Evolutionary conservation across 2,797 vertebrate genomes (phyloP), one percentile per base, ranked within the genome.

Genomic region (Danio albolineatus): DNA sequence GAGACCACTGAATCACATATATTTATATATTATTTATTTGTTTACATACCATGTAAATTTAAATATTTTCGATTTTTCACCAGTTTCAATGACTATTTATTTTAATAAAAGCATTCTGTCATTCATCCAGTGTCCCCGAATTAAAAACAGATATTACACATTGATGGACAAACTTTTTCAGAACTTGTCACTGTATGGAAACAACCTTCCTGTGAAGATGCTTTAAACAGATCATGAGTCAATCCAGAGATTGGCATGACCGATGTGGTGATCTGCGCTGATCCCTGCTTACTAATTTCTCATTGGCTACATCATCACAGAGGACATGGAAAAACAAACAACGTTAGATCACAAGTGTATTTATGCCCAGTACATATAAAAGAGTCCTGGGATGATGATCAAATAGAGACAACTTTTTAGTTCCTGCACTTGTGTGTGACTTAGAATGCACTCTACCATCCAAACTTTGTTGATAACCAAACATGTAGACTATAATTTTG

Each of bases 171-270:
- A 14, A 44, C 48, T 12, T 90, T 82, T 87, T 82, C 84, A 85
- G 69, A 67, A 38, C 73, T 16, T 83, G 85, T 91, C 89, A 89
- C 89, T 82, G 73, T 82, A 80, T 85, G 87, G 83, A 84, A 78
- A 82, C 19, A 80, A 79, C 77, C 81, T 73, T 78, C 82, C 69
- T 78, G 81, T 89, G 82, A 86, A 46, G 16, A 48, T 73, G 78
- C 85, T 88, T 81, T 82, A 83, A 86, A 74, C 56, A 53, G 78
- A 73, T 77, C 51, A 76, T 89, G 89, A 91, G 88, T 91, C 89
- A 91, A 73, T 81, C 10, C 74, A 16, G 46, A 54, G 38, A 79
- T 54, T 83, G 53, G 43, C 46, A 60, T 81, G 78, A 86, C 87
- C 51, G 57, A 71, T 62, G 28, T 21, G 8, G 73, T 51, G 39